A percentile compares a stretch with the other conserved stretches of the same genome.
These are phyloP conservation scores for Rhyacophila brunnea DNA, from an alignment of 1,140 invertebrate genomes.

Conservation along the genomic window DNA sequence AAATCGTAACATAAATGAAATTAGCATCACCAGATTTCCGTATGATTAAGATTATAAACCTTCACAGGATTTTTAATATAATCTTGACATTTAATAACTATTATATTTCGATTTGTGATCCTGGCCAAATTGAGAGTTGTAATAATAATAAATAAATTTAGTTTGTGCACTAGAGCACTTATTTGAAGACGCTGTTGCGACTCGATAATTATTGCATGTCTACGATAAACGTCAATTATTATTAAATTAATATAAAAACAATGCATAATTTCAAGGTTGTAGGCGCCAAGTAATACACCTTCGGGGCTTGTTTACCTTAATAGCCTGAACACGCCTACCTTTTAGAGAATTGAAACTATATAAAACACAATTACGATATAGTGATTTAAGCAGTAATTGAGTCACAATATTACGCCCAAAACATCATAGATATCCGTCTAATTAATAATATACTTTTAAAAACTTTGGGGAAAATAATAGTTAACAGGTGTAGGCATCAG, in stretches of 20 bases:
- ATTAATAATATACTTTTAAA: constrained; percentile 53
- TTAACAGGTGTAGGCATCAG: constrained; percentile 55
- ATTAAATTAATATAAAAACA: constrained; percentile 28
- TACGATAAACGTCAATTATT: constrained; percentile 13
- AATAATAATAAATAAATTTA: too few species aligned
- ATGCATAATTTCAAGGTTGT: constrained; percentile 51
- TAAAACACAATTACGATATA: constrained; percentile 36
- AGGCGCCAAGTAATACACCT: constrained; percentile 41
- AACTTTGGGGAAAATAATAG: constrained; percentile 34
- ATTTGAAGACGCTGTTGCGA: not conserved
- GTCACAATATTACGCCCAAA: constrained; percentile 19
- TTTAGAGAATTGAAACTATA: constrained; percentile 35
- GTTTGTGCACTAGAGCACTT: too few species aligned
- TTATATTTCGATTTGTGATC: too few species aligned
- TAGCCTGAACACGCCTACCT: constrained; percentile 29
- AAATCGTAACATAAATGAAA: too few species aligned
- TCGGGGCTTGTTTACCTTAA: constrained; percentile 51
- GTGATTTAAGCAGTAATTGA: constrained; percentile 36
- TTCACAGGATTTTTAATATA: too few species aligned
- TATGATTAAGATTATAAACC: too few species aligned
- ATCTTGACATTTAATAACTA: too few species aligned
- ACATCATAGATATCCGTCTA: constrained; percentile 44
- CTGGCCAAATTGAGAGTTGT: too few species aligned
- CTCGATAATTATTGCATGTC: constrained; percentile 7
- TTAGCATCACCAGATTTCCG: too few species aligned